These are phyloP conservation scores for Ranitomeya variabilis DNA, from an alignment of 2,113 vertebrate genomes.

Conservation along the genomic window DNA sequence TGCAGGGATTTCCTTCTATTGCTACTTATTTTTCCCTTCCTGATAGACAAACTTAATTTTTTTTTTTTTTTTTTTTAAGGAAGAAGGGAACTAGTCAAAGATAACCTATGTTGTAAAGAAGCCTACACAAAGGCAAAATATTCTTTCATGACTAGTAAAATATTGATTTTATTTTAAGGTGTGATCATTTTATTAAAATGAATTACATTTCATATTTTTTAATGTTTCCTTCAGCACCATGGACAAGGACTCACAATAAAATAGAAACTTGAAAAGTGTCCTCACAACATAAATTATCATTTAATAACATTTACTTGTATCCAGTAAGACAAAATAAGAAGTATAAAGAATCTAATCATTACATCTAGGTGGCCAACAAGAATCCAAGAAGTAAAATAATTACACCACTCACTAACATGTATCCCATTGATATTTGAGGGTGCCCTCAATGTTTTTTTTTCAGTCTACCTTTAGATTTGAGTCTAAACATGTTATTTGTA, in stretches of 20 bases:
- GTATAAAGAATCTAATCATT: neutral
- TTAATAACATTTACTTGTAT: neutral
- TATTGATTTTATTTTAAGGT: neutral
- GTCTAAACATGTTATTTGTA: too few species aligned
- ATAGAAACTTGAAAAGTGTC: neutral
- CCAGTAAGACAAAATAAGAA: neutral
- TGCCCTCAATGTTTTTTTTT: neutral
- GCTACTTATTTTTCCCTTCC: too few species aligned
- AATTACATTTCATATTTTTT: neutral
- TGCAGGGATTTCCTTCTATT: too few species aligned
- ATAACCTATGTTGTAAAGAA: too few species aligned
- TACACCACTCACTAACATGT: neutral
- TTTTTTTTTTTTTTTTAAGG: too few species aligned
- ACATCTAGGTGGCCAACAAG: neutral
- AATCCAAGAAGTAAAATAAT: neutral
- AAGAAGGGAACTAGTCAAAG: too few species aligned
- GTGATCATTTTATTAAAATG: neutral
- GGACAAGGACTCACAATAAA: conserved; percentile 1
- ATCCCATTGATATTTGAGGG: neutral
- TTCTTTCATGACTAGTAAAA: neutral
- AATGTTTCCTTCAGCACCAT: conserved; percentile 10
- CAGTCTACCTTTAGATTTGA: too few species aligned
- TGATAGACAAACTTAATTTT: too few species aligned
- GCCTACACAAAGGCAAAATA: too few species aligned
- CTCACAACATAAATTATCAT: neutral